These are phyloP conservation scores for Drosophila colorata DNA, from an alignment of 2,888 invertebrate genomes.

Conservation along the genomic window DNA sequence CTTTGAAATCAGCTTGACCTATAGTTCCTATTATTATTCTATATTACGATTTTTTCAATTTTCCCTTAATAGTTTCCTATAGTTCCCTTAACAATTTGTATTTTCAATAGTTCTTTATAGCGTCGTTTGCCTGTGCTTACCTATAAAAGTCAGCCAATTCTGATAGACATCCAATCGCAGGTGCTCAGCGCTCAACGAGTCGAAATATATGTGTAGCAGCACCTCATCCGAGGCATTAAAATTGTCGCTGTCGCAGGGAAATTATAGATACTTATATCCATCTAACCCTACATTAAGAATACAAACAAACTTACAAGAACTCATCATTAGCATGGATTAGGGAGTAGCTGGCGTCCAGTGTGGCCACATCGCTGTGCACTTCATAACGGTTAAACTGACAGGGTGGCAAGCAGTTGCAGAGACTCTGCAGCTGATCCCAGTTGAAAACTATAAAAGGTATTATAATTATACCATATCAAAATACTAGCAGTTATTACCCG, in stretches of 20 bases:
- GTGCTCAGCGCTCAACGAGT: slow-evolving; percentile 88
- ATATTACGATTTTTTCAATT: too few species aligned
- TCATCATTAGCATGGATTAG: slow-evolving; percentile 3
- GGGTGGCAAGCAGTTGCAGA: slow-evolving; percentile 85
- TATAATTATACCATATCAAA: neutral
- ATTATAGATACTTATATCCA: neutral
- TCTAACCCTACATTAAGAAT: too few species aligned
- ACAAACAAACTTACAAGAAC: slow-evolving; percentile 77
- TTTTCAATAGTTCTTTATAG: slow-evolving; percentile 1
- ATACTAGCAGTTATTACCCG: too few species aligned
- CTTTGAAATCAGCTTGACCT: too few species aligned
- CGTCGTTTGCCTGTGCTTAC: slow-evolving; percentile 83
- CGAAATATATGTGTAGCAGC: slow-evolving; percentile 88
- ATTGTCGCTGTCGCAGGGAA: slow-evolving; percentile 45
- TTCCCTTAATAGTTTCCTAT: too few species aligned
- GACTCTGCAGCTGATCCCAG: slow-evolving; percentile 30
- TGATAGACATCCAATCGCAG: slow-evolving; percentile 88
- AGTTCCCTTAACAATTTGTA: too few species aligned
- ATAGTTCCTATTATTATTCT: too few species aligned
- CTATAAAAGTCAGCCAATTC: slow-evolving; percentile 89
- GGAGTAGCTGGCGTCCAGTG: slow-evolving; percentile 8
- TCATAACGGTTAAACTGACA: slow-evolving; percentile 88
- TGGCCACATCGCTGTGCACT: slow-evolving; percentile 48
- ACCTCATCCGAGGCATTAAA: slow-evolving; percentile 86
- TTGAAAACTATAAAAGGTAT: slow-evolving; percentile 5